A percentile compares a stretch with the other conserved stretches of the same genome.
Evolutionary conservation across 2,888 invertebrate genomes (phyloP).

Genomic region (Habroteleia sp.): DNA sequence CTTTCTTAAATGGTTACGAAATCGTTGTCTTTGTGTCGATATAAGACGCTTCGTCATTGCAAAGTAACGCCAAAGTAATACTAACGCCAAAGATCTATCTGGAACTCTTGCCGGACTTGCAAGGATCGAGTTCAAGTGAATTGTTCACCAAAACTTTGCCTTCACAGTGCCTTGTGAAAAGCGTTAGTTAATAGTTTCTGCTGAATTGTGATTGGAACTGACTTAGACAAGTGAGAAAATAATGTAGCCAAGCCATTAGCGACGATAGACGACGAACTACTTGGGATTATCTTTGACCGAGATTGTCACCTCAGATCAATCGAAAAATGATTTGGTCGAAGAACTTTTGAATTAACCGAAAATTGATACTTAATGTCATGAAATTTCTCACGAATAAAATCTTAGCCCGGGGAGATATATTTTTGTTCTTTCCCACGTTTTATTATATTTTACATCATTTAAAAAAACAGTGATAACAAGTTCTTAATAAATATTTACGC

Average conservation of each 20-base stretch:
- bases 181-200: conserved; percentile 66
- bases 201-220: conserved; percentile 65
- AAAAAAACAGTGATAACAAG: too few species aligned
- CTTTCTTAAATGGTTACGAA: conserved; percentile 66
- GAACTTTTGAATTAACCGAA: too few species aligned
- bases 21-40: conserved; percentile 65
- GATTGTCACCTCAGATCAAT: conserved; percentile 7
- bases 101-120: conserved; percentile 30
- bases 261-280: conserved; percentile 8
- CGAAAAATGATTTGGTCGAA: conserved; percentile 13
- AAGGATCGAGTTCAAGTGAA: conserved; percentile 45
- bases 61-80: conserved; percentile 34
- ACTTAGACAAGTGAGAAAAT: conserved; percentile 63
- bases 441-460: not conserved
- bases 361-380: too few species aligned
- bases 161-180: conserved; percentile 51
- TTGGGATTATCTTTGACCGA: conserved; percentile 8
- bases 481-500: conserved; percentile 6
- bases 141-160: conserved; percentile 66
- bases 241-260: conserved; percentile 34
- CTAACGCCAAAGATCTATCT: conserved; percentile 53
- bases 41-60: conserved; percentile 62
- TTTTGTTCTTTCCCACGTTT: too few species aligned
- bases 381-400: too few species aligned
- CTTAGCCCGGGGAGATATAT: too few species aligned